A percentile compares a stretch with the other conserved stretches of the same genome.
phyloP scores from a whole-genome alignment of 2,113 vertebrate species.

The Lipotes vexillifer region DNA sequence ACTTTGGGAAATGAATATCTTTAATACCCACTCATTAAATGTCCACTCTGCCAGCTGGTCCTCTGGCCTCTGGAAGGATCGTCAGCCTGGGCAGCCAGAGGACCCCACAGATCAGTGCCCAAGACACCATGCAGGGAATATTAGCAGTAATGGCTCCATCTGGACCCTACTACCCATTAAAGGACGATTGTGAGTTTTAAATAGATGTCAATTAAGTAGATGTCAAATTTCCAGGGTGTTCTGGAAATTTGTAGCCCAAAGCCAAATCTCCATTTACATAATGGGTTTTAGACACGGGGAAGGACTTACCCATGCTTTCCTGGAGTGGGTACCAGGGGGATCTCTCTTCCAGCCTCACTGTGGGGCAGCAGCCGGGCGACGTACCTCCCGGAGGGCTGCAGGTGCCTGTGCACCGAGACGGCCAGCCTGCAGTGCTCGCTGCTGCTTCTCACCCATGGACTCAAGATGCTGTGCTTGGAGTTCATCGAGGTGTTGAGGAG shows the following conservation, averaged over 20 bases:
- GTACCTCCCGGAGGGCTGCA: conserved; percentile 87
- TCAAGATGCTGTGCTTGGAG: conserved; percentile 88
- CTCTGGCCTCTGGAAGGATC: conserved; percentile 35
- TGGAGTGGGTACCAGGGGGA: conserved; percentile 69
- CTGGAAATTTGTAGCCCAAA: conserved; percentile 11
- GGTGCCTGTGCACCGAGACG: conserved; percentile 89
- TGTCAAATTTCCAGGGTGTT: too few relatives aligned
- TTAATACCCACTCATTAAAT: conserved; percentile 49
- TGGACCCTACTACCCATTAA: conserved; percentile 3
- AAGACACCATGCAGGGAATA: background rate
- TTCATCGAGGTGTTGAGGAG: conserved; percentile 87
- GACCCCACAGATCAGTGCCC: background rate
- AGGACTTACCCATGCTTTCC: conserved; percentile 82
- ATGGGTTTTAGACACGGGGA: background rate
- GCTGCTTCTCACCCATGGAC: conserved; percentile 91
- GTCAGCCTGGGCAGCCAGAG: conserved; percentile 19
- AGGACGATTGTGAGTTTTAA: conserved; percentile 33
- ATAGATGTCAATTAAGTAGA: background rate
- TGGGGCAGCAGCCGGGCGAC: conserved; percentile 84
- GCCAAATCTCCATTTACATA: background rate
- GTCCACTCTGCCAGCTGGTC: conserved; percentile 44
- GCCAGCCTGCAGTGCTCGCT: conserved; percentile 88
- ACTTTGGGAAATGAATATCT: conserved; percentile 45
- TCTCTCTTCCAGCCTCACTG: conserved; percentile 77
- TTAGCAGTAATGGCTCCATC: conserved; percentile 32